Evolutionary conservation across 2,888 invertebrate genomes (phyloP).

Genomic region (Drosophila ezoana): DNA sequence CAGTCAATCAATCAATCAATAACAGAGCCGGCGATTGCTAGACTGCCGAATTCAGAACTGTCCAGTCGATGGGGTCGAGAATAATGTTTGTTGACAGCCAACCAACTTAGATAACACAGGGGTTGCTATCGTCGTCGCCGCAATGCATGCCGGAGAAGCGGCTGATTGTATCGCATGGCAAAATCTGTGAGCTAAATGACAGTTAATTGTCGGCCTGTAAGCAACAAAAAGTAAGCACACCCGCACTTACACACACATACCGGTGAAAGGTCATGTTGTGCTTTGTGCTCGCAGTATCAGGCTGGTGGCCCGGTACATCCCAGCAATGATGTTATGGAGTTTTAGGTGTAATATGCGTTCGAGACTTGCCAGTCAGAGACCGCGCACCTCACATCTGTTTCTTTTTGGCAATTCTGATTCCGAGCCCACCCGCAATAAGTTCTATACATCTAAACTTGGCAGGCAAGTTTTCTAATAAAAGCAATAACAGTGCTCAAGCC

Average conservation of each 20-base stretch:
- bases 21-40: constrained; percentile 36
- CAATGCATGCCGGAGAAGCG: background rate
- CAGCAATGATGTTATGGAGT: no score
- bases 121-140: background rate
- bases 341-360: no score
- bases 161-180: constrained; percentile 33
- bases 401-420: no score
- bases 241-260: background rate
- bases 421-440: no score
- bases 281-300: no score
- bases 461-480: no score
- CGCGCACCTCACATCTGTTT: no score
- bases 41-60: constrained; percentile 23
- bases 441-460: no score
- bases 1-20: constrained; percentile 75
- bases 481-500: no score
- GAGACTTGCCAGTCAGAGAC: no score
- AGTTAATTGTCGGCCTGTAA: constrained; percentile 55
- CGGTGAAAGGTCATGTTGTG: no score
- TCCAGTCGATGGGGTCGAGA: constrained; percentile 46
- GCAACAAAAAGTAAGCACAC: constrained; percentile 22
- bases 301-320: no score
- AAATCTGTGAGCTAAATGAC: constrained; percentile 52
- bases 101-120: constrained; percentile 12
- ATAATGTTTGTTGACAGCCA: constrained; percentile 28